Evolutionary conservation across 2,113 vertebrate species (phyloP).

Genomic region (Grantiella picta): DNA sequence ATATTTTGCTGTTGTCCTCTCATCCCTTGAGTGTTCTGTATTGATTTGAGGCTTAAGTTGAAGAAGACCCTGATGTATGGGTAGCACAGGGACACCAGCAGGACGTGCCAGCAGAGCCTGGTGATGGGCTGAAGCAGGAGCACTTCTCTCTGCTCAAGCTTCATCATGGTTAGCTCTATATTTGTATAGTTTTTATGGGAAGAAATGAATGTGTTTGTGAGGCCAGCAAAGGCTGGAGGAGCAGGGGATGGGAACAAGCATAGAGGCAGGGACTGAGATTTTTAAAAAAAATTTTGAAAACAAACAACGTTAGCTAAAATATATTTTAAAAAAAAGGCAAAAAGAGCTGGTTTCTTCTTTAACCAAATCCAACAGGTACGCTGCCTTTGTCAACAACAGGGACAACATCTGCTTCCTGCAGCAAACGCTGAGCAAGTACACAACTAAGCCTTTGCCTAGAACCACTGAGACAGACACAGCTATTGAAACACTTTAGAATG

Average conservation of each 20-base stretch:
- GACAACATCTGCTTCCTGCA: slow-evolving; percentile 15
- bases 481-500: neutral
- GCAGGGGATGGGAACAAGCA: neutral
- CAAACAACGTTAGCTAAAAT: neutral
- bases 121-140: neutral
- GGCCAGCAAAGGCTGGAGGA: neutral
- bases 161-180: slow-evolving; percentile 16
- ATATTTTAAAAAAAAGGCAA: neutral
- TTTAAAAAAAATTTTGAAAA: neutral
- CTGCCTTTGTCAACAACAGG: neutral
- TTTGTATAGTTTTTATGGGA: slow-evolving; percentile 39
- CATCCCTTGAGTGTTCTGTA: neutral
- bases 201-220: slow-evolving; percentile 11
- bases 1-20: neutral
- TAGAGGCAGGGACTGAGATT: slow-evolving; percentile 8
- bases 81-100: neutral
- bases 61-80: neutral
- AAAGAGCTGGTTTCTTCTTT: neutral
- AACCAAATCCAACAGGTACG: neutral
- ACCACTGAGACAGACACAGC: neutral
- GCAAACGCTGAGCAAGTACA: neutral
- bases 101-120: neutral
- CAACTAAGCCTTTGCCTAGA: neutral
- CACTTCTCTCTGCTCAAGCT: neutral
- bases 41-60: neutral